These are phyloP conservation scores for Netelia melanura DNA, from an alignment of 2,888 invertebrate genomes.

Conservation along the genomic window DNA sequence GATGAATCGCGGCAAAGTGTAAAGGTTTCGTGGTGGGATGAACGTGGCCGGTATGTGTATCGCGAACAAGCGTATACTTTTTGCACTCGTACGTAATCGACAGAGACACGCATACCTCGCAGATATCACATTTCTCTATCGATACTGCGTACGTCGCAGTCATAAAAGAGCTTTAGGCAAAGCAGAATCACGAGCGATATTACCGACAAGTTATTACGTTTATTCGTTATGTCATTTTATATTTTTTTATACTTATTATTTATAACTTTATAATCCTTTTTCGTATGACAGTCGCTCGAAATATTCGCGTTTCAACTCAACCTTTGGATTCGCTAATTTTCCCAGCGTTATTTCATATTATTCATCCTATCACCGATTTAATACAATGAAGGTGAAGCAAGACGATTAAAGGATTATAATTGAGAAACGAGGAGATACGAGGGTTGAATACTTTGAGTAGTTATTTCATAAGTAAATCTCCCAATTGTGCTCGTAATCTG, in stretches of 20 bases:
- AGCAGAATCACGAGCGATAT: not conserved
- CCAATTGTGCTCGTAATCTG: not conserved
- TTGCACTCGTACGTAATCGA: constrained; percentile 26
- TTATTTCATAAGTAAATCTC: not conserved
- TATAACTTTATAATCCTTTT: not conserved
- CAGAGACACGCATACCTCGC: not conserved
- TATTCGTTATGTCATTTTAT: not conserved
- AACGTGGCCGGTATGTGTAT: constrained; percentile 7
- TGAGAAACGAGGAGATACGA: not conserved
- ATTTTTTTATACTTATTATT: not conserved
- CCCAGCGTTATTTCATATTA: no score
- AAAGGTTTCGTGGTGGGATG: constrained; percentile 21
- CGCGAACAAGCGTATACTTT: not conserved
- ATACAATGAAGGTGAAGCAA: not conserved
- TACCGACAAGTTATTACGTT: not conserved
- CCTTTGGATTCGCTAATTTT: no score
- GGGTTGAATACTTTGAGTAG: not conserved
- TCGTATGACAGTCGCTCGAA: no score
- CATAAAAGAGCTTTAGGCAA: not conserved
- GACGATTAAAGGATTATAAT: not conserved
- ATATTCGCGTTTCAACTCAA: no score
- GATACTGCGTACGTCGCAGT: not conserved
- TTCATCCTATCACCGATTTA: not conserved
- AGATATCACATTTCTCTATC: not conserved
- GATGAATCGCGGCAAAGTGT: constrained; percentile 66